phyloP scores from a whole-genome alignment of 2,888 invertebrate genomes.

The Pollenia amentaria region DNA sequence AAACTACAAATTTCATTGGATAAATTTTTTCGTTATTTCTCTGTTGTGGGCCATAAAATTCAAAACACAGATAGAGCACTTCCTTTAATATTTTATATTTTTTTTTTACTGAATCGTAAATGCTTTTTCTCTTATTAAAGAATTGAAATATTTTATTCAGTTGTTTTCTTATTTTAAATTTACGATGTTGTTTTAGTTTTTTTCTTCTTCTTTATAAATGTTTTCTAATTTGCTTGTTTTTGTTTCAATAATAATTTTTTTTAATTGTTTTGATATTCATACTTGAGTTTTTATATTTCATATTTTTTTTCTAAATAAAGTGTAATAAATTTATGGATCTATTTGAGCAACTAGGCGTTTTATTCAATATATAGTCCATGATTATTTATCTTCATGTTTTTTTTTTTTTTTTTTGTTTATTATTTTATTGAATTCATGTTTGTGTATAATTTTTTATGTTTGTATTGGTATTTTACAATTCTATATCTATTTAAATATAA shows the following conservation, averaged over 20 bases:
- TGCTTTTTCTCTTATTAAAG: not conserved
- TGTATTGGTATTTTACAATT: not conserved
- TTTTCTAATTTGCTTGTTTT: conserved; percentile 7
- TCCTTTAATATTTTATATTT: conserved; percentile 44
- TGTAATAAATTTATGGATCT: not conserved
- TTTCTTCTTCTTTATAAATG: not conserved
- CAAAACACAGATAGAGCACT: conserved; percentile 39
- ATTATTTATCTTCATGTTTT: conserved; percentile 50
- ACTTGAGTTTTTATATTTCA: conserved; percentile 52
- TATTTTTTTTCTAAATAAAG: not conserved
- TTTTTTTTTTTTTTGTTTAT: conserved; percentile 20
- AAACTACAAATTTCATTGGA: conserved; percentile 21
- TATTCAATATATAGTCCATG: conserved; percentile 45
- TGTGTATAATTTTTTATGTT: not conserved
- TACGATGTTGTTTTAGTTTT: conserved; percentile 48
- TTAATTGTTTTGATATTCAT: conserved; percentile 47
- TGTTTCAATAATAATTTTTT: conserved; percentile 23
- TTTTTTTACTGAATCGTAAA: not conserved
- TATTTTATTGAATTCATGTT: not conserved
- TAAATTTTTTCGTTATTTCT: not conserved
- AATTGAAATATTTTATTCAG: conserved; percentile 25
- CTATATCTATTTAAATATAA: conserved; percentile 44
- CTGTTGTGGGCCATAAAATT: conserved; percentile 28
- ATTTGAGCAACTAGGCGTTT: conserved; percentile 30
- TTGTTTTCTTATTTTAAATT: conserved; percentile 25